Conservation (phyloP, 1,140 invertebrate species). For the Eriosoma lanigerum region DNA sequence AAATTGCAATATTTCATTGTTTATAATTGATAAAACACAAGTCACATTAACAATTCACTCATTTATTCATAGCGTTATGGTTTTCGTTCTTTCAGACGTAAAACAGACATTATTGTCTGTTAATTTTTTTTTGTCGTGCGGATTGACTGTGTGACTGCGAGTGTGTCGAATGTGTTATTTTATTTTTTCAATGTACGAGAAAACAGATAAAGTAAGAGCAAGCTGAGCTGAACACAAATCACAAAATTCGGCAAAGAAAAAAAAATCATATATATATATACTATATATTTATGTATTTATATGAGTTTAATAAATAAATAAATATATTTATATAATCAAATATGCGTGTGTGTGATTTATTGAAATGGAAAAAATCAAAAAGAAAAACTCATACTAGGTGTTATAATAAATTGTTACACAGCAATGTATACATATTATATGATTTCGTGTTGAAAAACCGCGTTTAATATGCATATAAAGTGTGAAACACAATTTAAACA, state of each 20-base stretch:
- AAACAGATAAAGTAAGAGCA: constrained; percentile 39
- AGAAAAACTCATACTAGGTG: constrained; percentile 18
- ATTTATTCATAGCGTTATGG: constrained; percentile 34
- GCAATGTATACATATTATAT: not conserved
- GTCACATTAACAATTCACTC: too few species aligned
- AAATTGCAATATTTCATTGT: too few species aligned
- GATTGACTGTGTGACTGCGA: constrained; percentile 13
- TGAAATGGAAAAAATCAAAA: constrained; percentile 43
- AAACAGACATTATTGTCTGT: constrained; percentile 3
- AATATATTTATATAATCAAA: not conserved
- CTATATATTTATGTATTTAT: constrained; percentile 23
- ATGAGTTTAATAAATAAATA: too few species aligned
- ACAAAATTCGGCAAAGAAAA: constrained; percentile 41
- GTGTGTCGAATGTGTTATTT: constrained; percentile 41
- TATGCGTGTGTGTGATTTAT: constrained; percentile 27
- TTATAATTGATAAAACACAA: too few species aligned
- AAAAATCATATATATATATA: constrained; percentile 12
- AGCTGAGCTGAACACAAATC: constrained; percentile 49
- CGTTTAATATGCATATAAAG: constrained; percentile 13
- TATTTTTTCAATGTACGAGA: constrained; percentile 38
- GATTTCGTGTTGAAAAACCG: not conserved
- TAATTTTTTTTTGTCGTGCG: constrained; percentile 14
- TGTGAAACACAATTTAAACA: constrained; percentile 20
- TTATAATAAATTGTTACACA: not conserved
- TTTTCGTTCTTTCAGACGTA: not conserved